phyloP scores from a whole-genome alignment of 2,888 invertebrate species.

The Epinotia ramella region DNA sequence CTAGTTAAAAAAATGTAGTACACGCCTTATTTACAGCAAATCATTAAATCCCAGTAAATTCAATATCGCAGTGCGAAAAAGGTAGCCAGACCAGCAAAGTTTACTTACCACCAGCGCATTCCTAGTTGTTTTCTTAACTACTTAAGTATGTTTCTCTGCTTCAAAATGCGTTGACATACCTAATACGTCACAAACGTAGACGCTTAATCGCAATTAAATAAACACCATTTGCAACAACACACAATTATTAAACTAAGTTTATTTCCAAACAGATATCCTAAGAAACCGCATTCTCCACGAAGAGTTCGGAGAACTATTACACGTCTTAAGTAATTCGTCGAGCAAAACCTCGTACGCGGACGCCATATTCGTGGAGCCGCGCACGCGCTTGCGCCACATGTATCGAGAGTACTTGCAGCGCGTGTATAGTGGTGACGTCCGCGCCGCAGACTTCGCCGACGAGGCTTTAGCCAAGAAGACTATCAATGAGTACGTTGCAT shows the following conservation, averaged over 20 bases:
- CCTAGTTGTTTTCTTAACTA: no score
- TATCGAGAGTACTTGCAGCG: conserved; percentile 81
- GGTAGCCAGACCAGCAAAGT: no score
- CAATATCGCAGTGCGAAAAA: no score
- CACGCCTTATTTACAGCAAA: no score
- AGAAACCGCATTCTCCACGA: conserved; percentile 82
- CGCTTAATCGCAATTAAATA: no score
- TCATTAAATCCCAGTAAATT: no score
- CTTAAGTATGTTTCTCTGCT: no score
- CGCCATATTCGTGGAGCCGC: conserved; percentile 86
- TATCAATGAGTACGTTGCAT: conserved; percentile 81
- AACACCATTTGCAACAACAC: no score
- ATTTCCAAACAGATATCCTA: conserved; percentile 65
- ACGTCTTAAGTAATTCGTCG: conserved; percentile 56
- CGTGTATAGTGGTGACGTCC: conserved; percentile 85
- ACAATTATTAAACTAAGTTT: neutral
- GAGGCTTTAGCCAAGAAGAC: conserved; percentile 64
- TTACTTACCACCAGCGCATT: no score
- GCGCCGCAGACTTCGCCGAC: conserved; percentile 82
- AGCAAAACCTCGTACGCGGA: conserved; percentile 81
- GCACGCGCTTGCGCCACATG: conserved; percentile 81
- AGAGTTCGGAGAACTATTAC: conserved; percentile 83
- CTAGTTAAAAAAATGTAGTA: no score
- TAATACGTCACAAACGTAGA: no score
- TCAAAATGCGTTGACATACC: no score